Evolutionary conservation across 1,140 invertebrate genomes (phyloP).

Genomic region (Amphibalanus amphitrite): DNA sequence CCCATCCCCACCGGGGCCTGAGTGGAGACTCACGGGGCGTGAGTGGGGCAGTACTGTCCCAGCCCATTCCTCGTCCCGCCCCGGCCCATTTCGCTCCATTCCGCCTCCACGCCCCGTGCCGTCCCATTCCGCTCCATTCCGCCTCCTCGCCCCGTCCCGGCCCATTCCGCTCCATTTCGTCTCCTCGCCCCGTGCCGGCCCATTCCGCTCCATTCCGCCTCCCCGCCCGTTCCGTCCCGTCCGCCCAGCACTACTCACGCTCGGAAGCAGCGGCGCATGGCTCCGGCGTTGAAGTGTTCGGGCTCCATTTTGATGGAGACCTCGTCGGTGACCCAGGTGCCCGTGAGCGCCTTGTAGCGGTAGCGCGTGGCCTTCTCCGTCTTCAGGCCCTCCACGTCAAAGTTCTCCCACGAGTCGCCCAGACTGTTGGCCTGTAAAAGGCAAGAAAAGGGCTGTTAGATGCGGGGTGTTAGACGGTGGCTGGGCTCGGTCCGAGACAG

Average conservation of each 20-base stretch:
- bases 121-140: not conserved
- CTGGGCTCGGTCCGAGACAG: too few species aligned
- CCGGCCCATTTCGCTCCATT: not conserved
- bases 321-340: conserved; percentile 30
- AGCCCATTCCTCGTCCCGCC: too few species aligned
- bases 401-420: conserved; percentile 30
- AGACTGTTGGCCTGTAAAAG: conserved; percentile 4
- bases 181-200: not conserved
- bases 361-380: conserved; percentile 27
- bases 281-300: conserved; percentile 35
- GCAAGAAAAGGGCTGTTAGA: too few species aligned
- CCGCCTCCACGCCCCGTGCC: not conserved
- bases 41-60: too few species aligned
- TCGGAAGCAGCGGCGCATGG: conserved; percentile 39
- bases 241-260: conserved; percentile 26
- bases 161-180: not conserved
- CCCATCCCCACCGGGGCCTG: too few species aligned
- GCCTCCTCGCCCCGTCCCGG: not conserved
- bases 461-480: too few species aligned
- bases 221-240: not conserved
- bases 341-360: conserved; percentile 29
- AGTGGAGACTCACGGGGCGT: too few species aligned
- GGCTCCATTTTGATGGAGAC: conserved; percentile 33
- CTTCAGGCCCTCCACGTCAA: conserved; percentile 25
- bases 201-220: not conserved